Conservation (phyloP, 2,888 invertebrate genomes). For the Elgonia sp. region DNA sequence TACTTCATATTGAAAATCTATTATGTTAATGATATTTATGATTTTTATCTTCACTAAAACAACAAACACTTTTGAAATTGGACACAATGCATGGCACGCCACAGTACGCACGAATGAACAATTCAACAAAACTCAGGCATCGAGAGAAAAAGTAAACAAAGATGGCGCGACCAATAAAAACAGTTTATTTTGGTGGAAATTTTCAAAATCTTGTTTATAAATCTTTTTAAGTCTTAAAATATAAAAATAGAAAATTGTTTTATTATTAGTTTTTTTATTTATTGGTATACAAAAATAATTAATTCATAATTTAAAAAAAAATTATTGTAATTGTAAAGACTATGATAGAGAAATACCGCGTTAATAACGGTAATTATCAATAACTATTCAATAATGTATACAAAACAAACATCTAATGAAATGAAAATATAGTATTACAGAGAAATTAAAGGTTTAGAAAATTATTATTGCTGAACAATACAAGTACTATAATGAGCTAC, state of each 20-base stretch:
- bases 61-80: not conserved
- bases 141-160: constrained; percentile 11
- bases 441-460: not conserved
- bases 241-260: not conserved
- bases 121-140: not conserved
- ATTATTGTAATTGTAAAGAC: not conserved
- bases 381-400: constrained; percentile 12
- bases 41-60: not conserved
- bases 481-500: constrained; percentile 12
- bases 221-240: constrained; percentile 1
- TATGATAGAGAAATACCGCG: not conserved
- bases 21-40: not conserved
- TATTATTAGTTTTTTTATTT: constrained; percentile 16
- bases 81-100: not conserved
- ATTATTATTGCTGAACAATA: constrained; percentile 11
- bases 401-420: not conserved
- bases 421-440: not conserved
- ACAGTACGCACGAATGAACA: not conserved
- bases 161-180: constrained; percentile 25
- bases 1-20: constrained; percentile 15
- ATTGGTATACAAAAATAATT: constrained; percentile 4
- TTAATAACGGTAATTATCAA: constrained; percentile 4
- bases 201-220: not conserved
- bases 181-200: not conserved
- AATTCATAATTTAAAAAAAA: constrained; percentile 1